phyloP scores from a whole-genome alignment of 2,888 invertebrate genomes.

The Petrolisthes cinctipes region DNA sequence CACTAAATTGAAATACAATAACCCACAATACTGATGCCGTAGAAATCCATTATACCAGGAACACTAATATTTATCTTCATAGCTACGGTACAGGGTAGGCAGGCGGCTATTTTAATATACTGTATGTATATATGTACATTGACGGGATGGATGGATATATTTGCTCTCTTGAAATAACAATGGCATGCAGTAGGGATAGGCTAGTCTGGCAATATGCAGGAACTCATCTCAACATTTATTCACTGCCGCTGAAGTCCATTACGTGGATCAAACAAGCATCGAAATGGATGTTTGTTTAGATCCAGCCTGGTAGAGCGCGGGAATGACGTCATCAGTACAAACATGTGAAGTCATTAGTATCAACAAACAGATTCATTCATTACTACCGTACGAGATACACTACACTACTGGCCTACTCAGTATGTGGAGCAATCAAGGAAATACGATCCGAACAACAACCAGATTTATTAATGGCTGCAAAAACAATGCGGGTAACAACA shows the following conservation, averaged over 20 bases:
- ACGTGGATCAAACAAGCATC: background rate
- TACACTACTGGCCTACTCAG: background rate
- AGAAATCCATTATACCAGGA: too few species aligned
- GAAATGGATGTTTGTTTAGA: conserved; percentile 16
- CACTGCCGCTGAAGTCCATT: background rate
- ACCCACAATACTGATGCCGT: too few species aligned
- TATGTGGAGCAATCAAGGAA: too few species aligned
- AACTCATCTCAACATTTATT: background rate
- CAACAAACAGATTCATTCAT: conserved; percentile 14
- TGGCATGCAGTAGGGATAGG: too few species aligned
- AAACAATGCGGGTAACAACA: too few species aligned
- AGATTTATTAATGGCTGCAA: too few species aligned
- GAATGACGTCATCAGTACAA: conserved; percentile 11
- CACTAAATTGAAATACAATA: too few species aligned
- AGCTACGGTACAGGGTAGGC: too few species aligned
- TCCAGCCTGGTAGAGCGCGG: background rate
- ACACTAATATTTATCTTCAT: too few species aligned
- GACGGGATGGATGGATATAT: background rate
- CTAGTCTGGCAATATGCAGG: background rate
- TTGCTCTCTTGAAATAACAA: background rate
- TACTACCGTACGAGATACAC: background rate
- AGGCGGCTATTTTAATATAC: too few species aligned
- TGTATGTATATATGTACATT: background rate
- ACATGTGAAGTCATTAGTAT: conserved; percentile 16
- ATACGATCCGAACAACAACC: too few species aligned